A percentile compares a stretch with the other conserved stretches of the same genome.
Conservation (phyloP, 2,113 vertebrate genomes). For the Cettia cetti region DNA sequence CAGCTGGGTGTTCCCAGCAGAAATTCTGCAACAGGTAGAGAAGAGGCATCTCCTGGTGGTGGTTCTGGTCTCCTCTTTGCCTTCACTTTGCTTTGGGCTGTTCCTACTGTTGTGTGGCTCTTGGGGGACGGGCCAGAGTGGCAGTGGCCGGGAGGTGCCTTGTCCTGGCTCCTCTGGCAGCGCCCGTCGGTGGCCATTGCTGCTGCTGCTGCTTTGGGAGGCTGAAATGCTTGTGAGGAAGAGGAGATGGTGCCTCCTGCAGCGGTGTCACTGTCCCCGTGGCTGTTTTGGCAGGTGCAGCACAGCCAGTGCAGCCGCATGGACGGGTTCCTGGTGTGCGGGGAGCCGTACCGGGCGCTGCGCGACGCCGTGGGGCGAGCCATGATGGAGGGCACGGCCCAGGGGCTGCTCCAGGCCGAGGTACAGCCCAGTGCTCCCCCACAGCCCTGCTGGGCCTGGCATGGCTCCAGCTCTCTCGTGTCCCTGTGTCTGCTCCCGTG, state of each 20-base stretch:
- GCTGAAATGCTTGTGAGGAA: neutral
- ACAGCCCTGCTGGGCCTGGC: neutral
- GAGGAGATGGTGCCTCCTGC: neutral
- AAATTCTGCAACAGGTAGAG: constrained; percentile 77
- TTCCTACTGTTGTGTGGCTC: neutral
- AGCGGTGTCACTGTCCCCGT: neutral
- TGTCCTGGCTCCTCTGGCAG: neutral
- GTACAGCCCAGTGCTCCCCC: constrained; percentile 53
- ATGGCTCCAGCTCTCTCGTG: neutral
- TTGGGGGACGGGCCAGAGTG: rapidly evolving
- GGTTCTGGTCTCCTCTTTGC: neutral
- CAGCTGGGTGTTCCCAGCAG: constrained; percentile 85
- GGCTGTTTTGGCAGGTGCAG: constrained; percentile 3
- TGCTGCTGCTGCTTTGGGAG: neutral
- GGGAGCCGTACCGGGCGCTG: constrained; percentile 77
- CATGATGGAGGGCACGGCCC: constrained; percentile 67
- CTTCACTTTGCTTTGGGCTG: neutral
- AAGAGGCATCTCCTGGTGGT: neutral
- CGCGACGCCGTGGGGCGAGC: constrained; percentile 79
- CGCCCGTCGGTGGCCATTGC: neutral
- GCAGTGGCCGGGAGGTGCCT: neutral
- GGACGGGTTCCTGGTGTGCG: constrained; percentile 84
- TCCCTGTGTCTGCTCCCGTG: neutral
- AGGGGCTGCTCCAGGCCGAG: constrained; percentile 63
- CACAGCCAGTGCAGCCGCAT: constrained; percentile 59